Evolutionary conservation across 2,888 invertebrate species (phyloP).

Genomic region (Lordiphosa fenestrarum): DNA sequence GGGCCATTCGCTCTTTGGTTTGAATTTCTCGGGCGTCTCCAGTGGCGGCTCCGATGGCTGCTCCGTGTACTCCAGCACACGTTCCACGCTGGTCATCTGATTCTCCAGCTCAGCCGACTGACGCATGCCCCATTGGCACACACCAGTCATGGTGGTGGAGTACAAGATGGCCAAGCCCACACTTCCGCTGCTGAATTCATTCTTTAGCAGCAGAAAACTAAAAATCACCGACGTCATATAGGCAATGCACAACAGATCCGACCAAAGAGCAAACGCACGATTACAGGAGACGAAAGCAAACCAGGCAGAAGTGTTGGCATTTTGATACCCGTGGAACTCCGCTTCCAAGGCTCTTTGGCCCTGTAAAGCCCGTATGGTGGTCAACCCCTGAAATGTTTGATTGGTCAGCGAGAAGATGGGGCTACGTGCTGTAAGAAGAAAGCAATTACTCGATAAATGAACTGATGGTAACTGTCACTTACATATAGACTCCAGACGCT

Average conservation of each 20-base stretch:
- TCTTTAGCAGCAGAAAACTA: slow-evolving; percentile 87
- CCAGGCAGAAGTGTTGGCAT: slow-evolving; percentile 88
- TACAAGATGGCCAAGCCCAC: slow-evolving; percentile 88
- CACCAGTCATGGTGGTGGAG: slow-evolving; percentile 86
- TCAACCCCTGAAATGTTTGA: slow-evolving; percentile 87
- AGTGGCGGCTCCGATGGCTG: slow-evolving; percentile 84
- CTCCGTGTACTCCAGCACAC: slow-evolving; percentile 89
- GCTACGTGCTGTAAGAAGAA: slow-evolving; percentile 84
- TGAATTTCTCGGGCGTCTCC: slow-evolving; percentile 79
- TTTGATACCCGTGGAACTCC: slow-evolving; percentile 85
- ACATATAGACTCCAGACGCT: slow-evolving; percentile 79
- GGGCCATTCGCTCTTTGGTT: slow-evolving; percentile 85
- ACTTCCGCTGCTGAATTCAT: slow-evolving; percentile 82
- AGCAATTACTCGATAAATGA: too few species aligned
- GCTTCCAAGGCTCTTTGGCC: slow-evolving; percentile 84
- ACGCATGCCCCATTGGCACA: slow-evolving; percentile 91
- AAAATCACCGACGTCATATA: slow-evolving; percentile 93
- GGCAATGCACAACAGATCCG: slow-evolving; percentile 92
- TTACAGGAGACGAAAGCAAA: slow-evolving; percentile 91
- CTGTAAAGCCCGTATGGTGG: slow-evolving; percentile 87
- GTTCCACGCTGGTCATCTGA: slow-evolving; percentile 91
- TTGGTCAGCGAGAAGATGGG: slow-evolving; percentile 89
- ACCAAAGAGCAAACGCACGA: slow-evolving; percentile 95
- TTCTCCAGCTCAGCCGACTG: slow-evolving; percentile 92
- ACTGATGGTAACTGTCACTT: slow-evolving; percentile 34